Percentiles rank a stretch among this genome's conserved stretches.
phyloP scores from a whole-genome alignment of 2,113 vertebrate genomes.

The Cebus imitator region DNA sequence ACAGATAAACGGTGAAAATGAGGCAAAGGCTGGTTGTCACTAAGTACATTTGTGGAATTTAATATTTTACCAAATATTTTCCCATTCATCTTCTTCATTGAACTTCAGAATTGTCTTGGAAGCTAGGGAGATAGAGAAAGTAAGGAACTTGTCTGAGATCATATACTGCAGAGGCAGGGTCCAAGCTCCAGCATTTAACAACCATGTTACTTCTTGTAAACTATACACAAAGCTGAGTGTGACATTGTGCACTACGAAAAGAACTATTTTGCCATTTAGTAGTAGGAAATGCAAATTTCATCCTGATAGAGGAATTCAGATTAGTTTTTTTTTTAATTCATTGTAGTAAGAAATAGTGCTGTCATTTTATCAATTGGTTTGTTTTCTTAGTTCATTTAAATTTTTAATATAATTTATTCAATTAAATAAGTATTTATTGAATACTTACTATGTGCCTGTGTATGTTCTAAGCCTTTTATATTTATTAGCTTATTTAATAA shows the following conservation, averaged over 20 bases:
- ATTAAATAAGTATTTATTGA: background rate
- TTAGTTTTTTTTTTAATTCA: background rate
- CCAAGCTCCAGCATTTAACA: background rate
- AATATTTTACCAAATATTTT: background rate
- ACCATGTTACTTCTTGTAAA: background rate
- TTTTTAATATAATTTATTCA: slow-evolving; percentile 11
- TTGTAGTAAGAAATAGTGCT: background rate
- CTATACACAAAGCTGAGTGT: background rate
- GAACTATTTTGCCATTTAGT: background rate
- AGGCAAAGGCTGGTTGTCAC: background rate
- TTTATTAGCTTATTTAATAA: background rate
- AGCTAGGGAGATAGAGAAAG: background rate
- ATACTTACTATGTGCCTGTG: background rate
- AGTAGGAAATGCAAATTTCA: slow-evolving; percentile 25
- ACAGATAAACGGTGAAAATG: background rate
- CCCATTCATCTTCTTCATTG: background rate
- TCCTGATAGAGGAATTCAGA: background rate
- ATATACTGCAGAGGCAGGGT: background rate
- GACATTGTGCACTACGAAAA: background rate
- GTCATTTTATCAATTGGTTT: background rate
- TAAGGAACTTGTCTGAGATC: background rate
- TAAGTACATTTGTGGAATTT: background rate
- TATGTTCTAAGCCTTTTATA: background rate
- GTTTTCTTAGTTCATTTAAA: background rate
- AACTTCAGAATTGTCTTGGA: background rate